Evolutionary conservation across 1,140 invertebrate genomes (phyloP).

Genomic region (Meloidogyne chitwoodi): DNA sequence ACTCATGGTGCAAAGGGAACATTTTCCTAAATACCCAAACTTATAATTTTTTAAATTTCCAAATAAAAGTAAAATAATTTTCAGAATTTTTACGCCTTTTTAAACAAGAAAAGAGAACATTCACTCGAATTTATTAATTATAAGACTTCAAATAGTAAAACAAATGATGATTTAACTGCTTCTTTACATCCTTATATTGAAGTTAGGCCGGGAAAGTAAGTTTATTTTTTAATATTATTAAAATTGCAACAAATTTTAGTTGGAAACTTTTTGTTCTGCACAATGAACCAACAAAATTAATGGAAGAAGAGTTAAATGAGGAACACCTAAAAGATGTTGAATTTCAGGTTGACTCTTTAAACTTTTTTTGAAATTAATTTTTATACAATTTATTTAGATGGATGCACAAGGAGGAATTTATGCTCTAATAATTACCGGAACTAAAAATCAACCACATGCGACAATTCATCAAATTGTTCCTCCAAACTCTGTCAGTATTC

Average conservation of each 20-base stretch:
- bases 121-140: background rate
- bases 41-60: too few species aligned
- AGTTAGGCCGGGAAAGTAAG: background rate
- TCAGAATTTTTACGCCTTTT: constrained; percentile 9
- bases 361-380: background rate
- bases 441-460: constrained; percentile 4
- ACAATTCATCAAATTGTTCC: constrained; percentile 67
- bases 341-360: background rate
- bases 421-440: constrained; percentile 29
- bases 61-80: constrained; percentile 26
- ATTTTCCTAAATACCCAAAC: too few species aligned
- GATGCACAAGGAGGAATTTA: constrained; percentile 49
- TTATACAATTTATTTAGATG: background rate
- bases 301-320: background rate
- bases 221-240: background rate
- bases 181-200: background rate
- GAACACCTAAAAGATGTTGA: constrained; percentile 6
- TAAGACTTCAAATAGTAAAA: background rate
- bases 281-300: constrained; percentile 21
- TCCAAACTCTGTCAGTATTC: constrained; percentile 45
- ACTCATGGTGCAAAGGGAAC: background rate
- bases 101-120: background rate
- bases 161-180: background rate
- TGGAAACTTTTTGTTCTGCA: constrained; percentile 40
- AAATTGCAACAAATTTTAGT: constrained; percentile 16